Percentiles rank a stretch among this genome's conserved stretches.
Conservation (phyloP, 1,140 invertebrate genomes). For the Drosophila insularis region DNA sequence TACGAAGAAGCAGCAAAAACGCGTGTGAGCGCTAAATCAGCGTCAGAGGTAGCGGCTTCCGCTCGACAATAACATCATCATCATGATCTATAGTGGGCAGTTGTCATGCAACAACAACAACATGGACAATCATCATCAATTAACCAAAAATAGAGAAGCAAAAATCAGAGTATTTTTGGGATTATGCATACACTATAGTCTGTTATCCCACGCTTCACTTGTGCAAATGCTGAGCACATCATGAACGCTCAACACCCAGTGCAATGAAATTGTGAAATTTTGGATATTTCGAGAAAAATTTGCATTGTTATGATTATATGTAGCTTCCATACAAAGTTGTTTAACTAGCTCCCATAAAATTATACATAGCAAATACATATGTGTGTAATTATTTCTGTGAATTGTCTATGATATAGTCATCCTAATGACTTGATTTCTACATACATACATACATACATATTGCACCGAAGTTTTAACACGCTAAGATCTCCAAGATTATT, state of each 20-base stretch:
- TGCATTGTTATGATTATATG: not conserved
- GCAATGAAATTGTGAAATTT: not conserved
- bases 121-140: conserved; percentile 7
- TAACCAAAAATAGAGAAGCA: conserved; percentile 5
- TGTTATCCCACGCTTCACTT: not conserved
- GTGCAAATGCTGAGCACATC: not conserved
- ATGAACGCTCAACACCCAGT: not conserved
- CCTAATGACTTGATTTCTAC: no score
- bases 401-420: no score
- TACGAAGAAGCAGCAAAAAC: not conserved
- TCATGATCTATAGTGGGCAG: conserved; percentile 9
- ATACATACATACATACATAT: no score
- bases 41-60: conserved; percentile 31
- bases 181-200: not conserved
- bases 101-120: conserved; percentile 19
- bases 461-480: no score
- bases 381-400: no score
- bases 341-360: no score
- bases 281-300: conserved; percentile 1
- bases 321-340: no score
- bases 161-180: not conserved
- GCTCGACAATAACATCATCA: conserved; percentile 13
- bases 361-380: no score
- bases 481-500: no score
- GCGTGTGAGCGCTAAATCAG: conserved; percentile 51